Conservation (phyloP, 2,888 invertebrate species). For the Trachelus troglodyta region DNA sequence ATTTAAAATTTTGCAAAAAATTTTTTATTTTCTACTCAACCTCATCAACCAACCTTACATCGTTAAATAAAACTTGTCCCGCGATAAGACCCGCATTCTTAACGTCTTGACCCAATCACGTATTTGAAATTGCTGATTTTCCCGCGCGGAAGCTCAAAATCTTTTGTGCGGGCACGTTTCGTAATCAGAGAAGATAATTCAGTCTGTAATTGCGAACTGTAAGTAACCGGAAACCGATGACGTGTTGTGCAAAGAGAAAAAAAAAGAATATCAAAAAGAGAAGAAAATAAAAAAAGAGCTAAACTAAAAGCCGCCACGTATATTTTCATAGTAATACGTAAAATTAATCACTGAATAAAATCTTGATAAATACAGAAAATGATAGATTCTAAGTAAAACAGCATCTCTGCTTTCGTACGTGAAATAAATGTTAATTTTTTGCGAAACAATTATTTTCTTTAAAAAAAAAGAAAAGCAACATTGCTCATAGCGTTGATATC, state of each 20-base stretch:
- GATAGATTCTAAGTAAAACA: too few species aligned
- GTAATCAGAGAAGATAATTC: neutral
- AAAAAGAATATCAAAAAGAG: neutral
- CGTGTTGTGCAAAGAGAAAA: neutral
- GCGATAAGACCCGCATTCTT: too few species aligned
- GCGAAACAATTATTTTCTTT: neutral
- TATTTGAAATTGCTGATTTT: too few species aligned
- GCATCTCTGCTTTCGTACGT: neutral
- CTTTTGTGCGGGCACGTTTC: neutral
- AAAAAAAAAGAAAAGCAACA: neutral
- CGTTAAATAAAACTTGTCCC: too few species aligned
- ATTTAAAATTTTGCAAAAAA: too few species aligned
- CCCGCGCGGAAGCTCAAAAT: too few species aligned
- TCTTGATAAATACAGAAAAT: neutral
- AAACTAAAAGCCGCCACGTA: neutral
- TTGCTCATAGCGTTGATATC: too few species aligned
- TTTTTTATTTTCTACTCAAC: too few species aligned
- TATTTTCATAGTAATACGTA: neutral
- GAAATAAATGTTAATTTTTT: neutral
- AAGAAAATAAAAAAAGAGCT: neutral
- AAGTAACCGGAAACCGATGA: neutral
- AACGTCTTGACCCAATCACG: too few species aligned
- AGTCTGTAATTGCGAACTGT: neutral
- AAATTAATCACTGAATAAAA: neutral
- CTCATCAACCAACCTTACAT: too few species aligned